Percentiles rank a stretch among this genome's conserved stretches.
Conservation (phyloP, 2,113 vertebrate genomes). For the Cygnus buccinator region DNA sequence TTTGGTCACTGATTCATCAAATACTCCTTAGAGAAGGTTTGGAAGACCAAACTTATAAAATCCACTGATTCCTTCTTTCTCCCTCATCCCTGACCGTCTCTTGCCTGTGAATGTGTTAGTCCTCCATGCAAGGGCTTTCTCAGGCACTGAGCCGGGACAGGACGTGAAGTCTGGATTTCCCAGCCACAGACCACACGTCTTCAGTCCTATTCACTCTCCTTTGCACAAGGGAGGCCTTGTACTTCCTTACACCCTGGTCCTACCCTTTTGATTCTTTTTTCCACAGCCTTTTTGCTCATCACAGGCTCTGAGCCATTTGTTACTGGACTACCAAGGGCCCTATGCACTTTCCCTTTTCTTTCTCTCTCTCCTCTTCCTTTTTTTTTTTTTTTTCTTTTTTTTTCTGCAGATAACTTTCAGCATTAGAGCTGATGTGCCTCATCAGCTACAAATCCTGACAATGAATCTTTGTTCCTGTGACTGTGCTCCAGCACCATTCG, state of each 20-base stretch:
- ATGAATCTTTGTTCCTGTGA: rapidly evolving
- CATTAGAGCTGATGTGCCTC: not conserved
- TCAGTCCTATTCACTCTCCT: not conserved
- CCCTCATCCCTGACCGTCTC: not conserved
- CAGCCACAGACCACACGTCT: not conserved
- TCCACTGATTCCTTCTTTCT: not conserved
- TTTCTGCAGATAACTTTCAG: not conserved
- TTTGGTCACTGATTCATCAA: not conserved
- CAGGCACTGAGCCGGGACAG: not conserved
- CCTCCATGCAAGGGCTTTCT: not conserved
- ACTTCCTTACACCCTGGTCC: not conserved
- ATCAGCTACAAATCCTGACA: not conserved
- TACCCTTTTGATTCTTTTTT: not conserved
- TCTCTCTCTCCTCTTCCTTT: not conserved
- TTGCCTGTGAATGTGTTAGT: not conserved
- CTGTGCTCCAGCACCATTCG: rapidly evolving
- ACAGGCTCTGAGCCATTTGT: not conserved
- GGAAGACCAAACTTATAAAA: not conserved
- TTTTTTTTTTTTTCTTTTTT: not conserved
- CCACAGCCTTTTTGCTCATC: not conserved
- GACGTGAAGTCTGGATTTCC: not conserved
- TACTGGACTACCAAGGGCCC: not conserved
- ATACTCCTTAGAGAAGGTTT: not conserved
- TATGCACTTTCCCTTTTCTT: not conserved
- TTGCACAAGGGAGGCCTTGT: not conserved